phyloP scores from a whole-genome alignment of 2,113 vertebrate species.

The Isichthys henryi region DNA sequence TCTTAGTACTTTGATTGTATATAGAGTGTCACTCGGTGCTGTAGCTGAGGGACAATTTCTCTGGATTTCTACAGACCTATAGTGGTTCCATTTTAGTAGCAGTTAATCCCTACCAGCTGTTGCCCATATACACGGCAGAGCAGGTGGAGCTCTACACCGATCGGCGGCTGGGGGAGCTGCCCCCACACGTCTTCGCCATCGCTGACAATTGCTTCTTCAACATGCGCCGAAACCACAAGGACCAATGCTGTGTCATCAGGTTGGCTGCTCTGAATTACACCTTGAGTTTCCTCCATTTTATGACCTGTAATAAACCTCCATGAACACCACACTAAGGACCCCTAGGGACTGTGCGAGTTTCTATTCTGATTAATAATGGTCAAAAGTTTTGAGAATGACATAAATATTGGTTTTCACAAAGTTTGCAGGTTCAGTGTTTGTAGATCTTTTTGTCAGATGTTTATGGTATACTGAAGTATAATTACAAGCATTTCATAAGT shows the following conservation, averaged over 20 bases:
- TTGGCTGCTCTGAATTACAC: constrained; percentile 34
- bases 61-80: constrained; percentile 68
- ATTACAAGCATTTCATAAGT: no score
- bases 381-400: no score
- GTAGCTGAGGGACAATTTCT: not conserved
- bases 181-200: constrained; percentile 87
- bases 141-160: constrained; percentile 78
- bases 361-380: not conserved
- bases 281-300: not conserved
- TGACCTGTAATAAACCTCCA: not conserved
- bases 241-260: constrained; percentile 96
- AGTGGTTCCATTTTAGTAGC: constrained; percentile 93
- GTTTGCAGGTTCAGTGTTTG: no score
- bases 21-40: not conserved
- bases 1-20: not conserved
- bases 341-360: not conserved
- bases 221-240: constrained; percentile 74
- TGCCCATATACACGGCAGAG: constrained; percentile 83
- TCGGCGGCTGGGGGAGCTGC: constrained; percentile 76
- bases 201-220: constrained; percentile 92
- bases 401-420: no score
- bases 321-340: not conserved
- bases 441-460: no score
- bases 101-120: constrained; percentile 88
- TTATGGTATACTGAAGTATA: no score